Percentiles rank a stretch among this genome's conserved stretches.
Conservation (phyloP, 1,140 invertebrate species). For the Orchesella cincta region DNA sequence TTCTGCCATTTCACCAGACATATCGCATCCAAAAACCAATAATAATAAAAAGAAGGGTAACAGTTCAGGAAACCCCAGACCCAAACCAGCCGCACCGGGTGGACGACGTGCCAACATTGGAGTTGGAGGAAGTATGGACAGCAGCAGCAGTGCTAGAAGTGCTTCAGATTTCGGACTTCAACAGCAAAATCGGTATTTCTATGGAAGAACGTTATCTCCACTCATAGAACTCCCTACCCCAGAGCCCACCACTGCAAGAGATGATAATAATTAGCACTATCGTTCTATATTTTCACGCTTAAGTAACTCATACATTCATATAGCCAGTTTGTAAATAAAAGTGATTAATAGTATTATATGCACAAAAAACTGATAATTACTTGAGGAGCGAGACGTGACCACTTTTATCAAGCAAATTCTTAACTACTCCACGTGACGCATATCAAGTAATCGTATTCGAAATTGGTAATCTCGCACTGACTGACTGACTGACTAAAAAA, state of each 20-base stretch:
- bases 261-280: conserved; percentile 13
- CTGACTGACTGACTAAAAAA: background rate
- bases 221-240: conserved; percentile 16
- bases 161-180: background rate
- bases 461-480: background rate
- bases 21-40: background rate
- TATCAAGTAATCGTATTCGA: background rate
- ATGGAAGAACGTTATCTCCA: background rate
- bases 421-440: too few species aligned
- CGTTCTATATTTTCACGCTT: too few species aligned
- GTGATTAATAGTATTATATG: background rate
- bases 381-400: background rate
- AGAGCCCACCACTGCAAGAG: background rate
- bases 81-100: conserved; percentile 4
- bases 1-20: background rate
- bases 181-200: background rate
- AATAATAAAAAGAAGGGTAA: background rate
- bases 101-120: conserved; percentile 8
- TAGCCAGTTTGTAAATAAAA: background rate
- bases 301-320: background rate
- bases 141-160: background rate
- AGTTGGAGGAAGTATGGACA: too few species aligned
- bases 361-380: background rate
- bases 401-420: background rate
- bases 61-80: background rate